phyloP scores from a whole-genome alignment of 2,888 invertebrate genomes.

The Cryptus armator region DNA sequence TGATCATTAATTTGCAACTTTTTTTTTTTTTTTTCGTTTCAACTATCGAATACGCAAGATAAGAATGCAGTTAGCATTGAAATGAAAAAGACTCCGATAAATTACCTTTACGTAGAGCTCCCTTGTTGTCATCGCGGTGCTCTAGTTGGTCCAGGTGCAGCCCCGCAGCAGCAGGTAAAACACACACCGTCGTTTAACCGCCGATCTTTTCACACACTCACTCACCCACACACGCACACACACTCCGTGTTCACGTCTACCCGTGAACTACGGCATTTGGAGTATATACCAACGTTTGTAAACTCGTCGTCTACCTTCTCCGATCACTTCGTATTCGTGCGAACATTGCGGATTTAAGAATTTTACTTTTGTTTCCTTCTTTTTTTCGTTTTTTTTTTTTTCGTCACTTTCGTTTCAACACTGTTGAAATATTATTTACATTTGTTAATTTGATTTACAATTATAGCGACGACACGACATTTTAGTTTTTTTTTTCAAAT shows the following conservation, averaged over 20 bases:
- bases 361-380: not conserved
- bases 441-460: not conserved
- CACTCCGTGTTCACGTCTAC: conserved; percentile 36
- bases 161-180: conserved; percentile 60
- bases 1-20: not conserved
- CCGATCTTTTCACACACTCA: conserved; percentile 40
- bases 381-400: not conserved
- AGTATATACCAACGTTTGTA: conserved; percentile 18
- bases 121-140: conserved; percentile 81
- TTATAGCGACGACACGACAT: conserved; percentile 1
- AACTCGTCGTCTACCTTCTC: conserved; percentile 35
- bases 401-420: not conserved
- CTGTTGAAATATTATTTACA: not conserved
- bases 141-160: conserved; percentile 65
- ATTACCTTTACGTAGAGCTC: conserved; percentile 84
- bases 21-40: conserved; percentile 5
- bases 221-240: conserved; percentile 41
- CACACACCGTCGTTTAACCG: conserved; percentile 35
- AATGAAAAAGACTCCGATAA: not conserved
- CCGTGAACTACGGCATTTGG: conserved; percentile 67
- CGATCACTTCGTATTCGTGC: conserved; percentile 33
- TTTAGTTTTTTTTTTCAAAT: conserved; percentile 23
- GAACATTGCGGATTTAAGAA: conserved; percentile 41
- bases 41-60: not conserved
- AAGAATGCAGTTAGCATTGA: not conserved